Evolutionary conservation across 1,140 invertebrate species (phyloP).

Genomic region (Globodera ellingtonae): DNA sequence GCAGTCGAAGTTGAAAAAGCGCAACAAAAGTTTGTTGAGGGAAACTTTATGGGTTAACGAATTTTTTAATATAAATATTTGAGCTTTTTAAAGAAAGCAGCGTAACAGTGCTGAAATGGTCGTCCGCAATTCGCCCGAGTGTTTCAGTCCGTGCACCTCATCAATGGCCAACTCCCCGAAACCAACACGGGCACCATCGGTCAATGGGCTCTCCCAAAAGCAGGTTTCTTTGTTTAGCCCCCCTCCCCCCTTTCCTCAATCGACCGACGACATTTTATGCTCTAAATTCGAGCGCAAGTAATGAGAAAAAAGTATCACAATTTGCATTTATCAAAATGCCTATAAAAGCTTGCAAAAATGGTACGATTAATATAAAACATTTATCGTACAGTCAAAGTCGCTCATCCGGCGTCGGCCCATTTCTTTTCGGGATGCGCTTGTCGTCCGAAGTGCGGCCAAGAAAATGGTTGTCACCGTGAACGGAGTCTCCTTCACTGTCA

Average conservation of each 20-base stretch:
- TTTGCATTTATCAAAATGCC: too few relatives aligned
- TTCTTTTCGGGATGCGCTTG: conserved; percentile 35
- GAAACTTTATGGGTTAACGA: background rate
- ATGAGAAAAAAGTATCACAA: too few relatives aligned
- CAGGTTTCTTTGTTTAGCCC: background rate
- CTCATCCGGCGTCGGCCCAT: conserved; percentile 20
- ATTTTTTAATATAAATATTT: too few relatives aligned
- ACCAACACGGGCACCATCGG: background rate
- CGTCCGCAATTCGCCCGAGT: conserved; percentile 46
- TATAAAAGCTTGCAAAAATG: too few relatives aligned
- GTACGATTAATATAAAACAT: background rate
- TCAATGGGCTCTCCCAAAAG: background rate
- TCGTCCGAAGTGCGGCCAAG: conserved; percentile 31
- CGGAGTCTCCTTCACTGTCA: conserved; percentile 40
- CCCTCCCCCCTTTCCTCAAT: too few relatives aligned
- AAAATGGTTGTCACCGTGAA: conserved; percentile 35
- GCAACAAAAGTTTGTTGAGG: conserved; percentile 17
- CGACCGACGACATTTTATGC: too few relatives aligned
- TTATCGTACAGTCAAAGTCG: background rate
- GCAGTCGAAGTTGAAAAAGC: conserved; percentile 43
- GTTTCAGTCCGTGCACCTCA: conserved; percentile 22
- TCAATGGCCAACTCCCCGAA: conserved; percentile 10
- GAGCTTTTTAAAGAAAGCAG: conserved; percentile 34
- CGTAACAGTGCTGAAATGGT: conserved; percentile 34
- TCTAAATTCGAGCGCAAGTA: too few relatives aligned